These are phyloP conservation scores for Picus viridis DNA, from an alignment of 2,797 vertebrate genomes.

Conservation along the genomic window DNA sequence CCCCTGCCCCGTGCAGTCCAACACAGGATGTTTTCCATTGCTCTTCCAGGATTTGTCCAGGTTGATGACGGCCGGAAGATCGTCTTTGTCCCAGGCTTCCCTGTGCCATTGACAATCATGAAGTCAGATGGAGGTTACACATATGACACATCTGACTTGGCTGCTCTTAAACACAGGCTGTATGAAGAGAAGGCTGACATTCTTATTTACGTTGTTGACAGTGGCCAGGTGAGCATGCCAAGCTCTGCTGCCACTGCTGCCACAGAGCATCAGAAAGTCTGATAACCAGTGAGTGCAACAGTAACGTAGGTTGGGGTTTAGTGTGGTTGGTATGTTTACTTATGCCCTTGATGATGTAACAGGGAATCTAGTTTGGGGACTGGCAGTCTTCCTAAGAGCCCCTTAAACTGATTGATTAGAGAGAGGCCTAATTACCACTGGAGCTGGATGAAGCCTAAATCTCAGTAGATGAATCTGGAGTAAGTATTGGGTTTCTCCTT, in stretches of 20 bases:
- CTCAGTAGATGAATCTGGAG: not conserved
- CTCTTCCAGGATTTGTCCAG: conserved; percentile 82
- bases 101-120: conserved; percentile 90
- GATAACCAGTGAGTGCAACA: not conserved
- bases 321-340: not conserved
- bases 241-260: not conserved
- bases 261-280: not conserved
- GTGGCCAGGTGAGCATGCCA: conserved; percentile 86
- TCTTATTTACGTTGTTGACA: conserved; percentile 93
- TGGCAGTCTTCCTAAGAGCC: not conserved
- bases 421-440: not conserved
- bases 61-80: conserved; percentile 93
- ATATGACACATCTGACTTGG: conserved; percentile 96
- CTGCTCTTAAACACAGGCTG: conserved; percentile 90
- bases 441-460: not conserved
- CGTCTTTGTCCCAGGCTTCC: conserved; percentile 87
- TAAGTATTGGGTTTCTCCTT: not conserved
- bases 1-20: fast-evolving
- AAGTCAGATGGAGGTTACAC: conserved; percentile 97
- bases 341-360: not conserved
- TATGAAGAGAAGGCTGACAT: conserved; percentile 88
- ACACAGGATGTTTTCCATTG: not conserved
- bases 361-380: not conserved
- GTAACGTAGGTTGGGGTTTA: not conserved
- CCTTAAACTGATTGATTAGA: not conserved